Conservation (phyloP, 2,888 invertebrate species). For the Nebria salina region DNA sequence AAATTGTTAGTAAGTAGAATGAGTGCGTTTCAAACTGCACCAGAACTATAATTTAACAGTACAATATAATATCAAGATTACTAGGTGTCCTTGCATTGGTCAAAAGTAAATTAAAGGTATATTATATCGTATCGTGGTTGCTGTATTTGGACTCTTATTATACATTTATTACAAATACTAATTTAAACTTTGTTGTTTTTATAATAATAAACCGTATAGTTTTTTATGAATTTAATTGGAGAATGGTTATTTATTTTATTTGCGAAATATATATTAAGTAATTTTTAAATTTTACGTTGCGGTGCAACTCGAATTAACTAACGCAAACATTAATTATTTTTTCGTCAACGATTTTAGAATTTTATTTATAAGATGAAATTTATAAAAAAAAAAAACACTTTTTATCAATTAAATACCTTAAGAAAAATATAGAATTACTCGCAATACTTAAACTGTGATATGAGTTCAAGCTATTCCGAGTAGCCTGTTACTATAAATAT, state of each 20-base stretch:
- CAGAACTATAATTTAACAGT: neutral
- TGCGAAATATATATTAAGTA: neutral
- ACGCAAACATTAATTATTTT: too few relatives aligned
- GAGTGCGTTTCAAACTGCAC: neutral
- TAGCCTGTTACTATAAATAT: too few relatives aligned
- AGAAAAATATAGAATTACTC: too few relatives aligned
- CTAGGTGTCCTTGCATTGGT: constrained; percentile 1
- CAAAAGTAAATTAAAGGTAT: neutral
- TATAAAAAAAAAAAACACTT: too few relatives aligned
- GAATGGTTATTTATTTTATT: neutral
- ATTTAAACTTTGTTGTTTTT: neutral
- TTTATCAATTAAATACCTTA: too few relatives aligned
- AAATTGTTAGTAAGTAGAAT: neutral
- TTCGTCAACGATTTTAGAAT: too few relatives aligned
- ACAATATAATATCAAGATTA: constrained; percentile 1
- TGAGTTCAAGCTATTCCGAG: too few relatives aligned
- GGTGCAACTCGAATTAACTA: neutral
- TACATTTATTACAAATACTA: neutral
- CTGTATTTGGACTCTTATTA: neutral
- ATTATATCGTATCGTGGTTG: neutral
- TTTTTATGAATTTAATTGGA: neutral
- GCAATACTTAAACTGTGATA: too few relatives aligned
- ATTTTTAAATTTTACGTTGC: neutral
- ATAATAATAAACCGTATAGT: neutral
- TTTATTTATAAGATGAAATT: too few relatives aligned